phyloP scores from a whole-genome alignment of 1,140 invertebrate genomes.

The Camponotus vicinus region DNA sequence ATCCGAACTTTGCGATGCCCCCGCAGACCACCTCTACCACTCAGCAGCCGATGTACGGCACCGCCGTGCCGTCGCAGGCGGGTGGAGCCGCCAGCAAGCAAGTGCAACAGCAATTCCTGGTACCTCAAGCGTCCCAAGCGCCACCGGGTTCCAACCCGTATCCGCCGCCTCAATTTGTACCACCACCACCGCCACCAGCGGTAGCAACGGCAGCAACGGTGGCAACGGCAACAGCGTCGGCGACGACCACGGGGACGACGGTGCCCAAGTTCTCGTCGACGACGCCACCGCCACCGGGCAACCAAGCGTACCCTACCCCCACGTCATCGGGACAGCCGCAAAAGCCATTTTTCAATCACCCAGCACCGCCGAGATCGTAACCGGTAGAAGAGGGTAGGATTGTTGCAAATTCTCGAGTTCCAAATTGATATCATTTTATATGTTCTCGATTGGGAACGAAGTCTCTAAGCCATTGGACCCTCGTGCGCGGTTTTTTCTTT shows the following conservation, averaged over 20 bases:
- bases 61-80: conserved; percentile 51
- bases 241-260: conserved; percentile 56
- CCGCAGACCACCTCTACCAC: conserved; percentile 45
- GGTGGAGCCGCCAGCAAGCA: conserved; percentile 36
- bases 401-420: conserved; percentile 66
- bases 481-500: background rate
- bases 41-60: conserved; percentile 70
- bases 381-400: conserved; percentile 70
- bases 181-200: conserved; percentile 70
- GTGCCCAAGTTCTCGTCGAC: conserved; percentile 64
- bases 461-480: background rate
- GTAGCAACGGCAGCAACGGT: background rate
- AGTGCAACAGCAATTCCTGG: conserved; percentile 75
- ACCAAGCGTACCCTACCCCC: conserved; percentile 59
- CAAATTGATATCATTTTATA: conserved; percentile 33
- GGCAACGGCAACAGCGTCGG: conserved; percentile 45
- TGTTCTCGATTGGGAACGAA: background rate
- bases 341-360: conserved; percentile 79
- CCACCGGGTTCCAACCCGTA: conserved; percentile 84
- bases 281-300: conserved; percentile 50
- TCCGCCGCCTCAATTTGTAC: conserved; percentile 80
- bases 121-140: conserved; percentile 83
- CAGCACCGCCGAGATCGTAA: conserved; percentile 79
- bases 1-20: conserved; percentile 73
- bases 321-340: conserved; percentile 65